These are phyloP conservation scores for Anoplius nigerrimus DNA, from an alignment of 2,888 invertebrate species.

Conservation along the genomic window DNA sequence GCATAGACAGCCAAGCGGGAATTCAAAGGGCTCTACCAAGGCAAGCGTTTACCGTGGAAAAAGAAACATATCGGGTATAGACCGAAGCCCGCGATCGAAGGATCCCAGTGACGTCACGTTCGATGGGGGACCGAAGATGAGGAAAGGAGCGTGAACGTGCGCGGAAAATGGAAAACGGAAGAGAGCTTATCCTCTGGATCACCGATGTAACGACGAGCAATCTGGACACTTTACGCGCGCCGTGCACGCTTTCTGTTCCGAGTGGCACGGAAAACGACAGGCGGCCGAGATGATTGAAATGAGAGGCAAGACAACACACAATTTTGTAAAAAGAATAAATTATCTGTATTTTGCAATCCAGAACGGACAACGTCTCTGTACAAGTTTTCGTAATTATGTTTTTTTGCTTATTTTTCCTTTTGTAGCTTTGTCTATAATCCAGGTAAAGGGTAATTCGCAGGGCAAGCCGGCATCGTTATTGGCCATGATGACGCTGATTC, in stretches of 20 bases:
- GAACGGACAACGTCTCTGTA: conserved; percentile 72
- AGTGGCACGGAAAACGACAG: not conserved
- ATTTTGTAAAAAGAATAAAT: conserved; percentile 70
- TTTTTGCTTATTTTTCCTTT: too few species aligned
- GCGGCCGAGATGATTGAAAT: conserved; percentile 54
- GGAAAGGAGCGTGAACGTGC: not conserved
- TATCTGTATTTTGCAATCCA: conserved; percentile 71
- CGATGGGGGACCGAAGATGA: conserved; percentile 2
- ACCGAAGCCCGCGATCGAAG: too few species aligned
- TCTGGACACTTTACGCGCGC: conserved; percentile 60
- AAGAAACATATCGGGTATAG: not conserved
- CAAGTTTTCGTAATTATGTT: too few species aligned
- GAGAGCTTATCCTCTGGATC: conserved; percentile 44
- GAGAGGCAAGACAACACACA: conserved; percentile 59
- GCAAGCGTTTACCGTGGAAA: not conserved
- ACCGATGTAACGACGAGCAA: conserved; percentile 53
- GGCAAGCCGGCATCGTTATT: conserved; percentile 28
- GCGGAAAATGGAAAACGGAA: conserved; percentile 31
- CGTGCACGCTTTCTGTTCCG: too few species aligned
- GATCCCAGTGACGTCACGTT: conserved; percentile 51
- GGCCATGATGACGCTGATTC: conserved; percentile 3
- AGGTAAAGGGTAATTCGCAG: conserved; percentile 23
- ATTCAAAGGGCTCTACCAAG: conserved; percentile 33
- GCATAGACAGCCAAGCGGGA: conserved; percentile 41
- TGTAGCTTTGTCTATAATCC: conserved; percentile 16